A percentile compares a stretch with the other conserved stretches of the same genome.
phyloP scores from a whole-genome alignment of 2,888 invertebrate species.

The Flexamia atlantica region DNA sequence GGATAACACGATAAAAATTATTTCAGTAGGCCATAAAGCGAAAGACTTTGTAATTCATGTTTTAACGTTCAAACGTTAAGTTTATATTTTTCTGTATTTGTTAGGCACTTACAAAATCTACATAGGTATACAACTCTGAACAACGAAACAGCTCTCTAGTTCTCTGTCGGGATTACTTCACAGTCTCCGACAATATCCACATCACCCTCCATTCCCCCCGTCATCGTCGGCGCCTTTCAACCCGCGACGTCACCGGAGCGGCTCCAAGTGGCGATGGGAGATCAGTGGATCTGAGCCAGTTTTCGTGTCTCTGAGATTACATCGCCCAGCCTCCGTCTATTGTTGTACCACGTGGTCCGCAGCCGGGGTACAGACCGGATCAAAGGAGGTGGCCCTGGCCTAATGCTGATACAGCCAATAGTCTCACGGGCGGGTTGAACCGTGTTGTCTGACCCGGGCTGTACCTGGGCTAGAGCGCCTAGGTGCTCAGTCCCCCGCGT shows the following conservation, averaged over 20 bases:
- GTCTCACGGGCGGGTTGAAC: no score
- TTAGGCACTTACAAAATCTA: no score
- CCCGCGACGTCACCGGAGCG: not conserved
- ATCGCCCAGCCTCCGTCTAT: constrained; percentile 26
- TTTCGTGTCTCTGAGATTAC: constrained; percentile 13
- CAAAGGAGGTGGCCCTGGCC: no score
- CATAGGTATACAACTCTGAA: no score
- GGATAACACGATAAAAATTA: no score
- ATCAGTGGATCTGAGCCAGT: not conserved
- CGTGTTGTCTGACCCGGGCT: not conserved
- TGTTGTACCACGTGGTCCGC: constrained; percentile 25
- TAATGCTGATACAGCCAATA: not conserved
- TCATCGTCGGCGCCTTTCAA: constrained; percentile 12
- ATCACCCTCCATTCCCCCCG: not conserved
- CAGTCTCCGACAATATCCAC: not conserved
- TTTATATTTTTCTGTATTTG: no score
- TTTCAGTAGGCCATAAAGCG: no score
- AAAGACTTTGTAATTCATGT: no score
- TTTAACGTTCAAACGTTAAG: no score
- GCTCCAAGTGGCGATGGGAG: not conserved
- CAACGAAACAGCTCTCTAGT: no score
- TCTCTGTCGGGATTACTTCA: no score
- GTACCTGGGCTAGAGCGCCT: not conserved
- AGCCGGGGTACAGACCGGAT: no score
- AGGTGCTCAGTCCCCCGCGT: not conserved